Base-by-base conservation (phyloP, 1,140 invertebrate species). In the Penaeus japonicus region DNA sequence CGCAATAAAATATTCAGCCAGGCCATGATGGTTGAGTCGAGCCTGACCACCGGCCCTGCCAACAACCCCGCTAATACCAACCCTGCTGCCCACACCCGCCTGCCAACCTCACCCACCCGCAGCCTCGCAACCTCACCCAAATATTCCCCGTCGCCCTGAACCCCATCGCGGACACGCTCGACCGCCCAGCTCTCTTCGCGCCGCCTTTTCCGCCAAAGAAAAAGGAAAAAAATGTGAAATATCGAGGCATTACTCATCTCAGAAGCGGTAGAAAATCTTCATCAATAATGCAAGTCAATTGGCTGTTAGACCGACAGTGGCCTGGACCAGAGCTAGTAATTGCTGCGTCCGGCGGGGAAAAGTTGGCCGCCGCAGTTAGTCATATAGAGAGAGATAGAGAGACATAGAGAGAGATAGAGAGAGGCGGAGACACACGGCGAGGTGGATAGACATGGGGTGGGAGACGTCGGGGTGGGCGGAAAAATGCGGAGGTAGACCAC, bases 271-370 rank as follows among this genome's bases (percentile, higher is more conserved):
- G 80, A 82, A 82, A 82, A 82, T 55, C 80, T 82, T 82, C 80
- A 27, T 82, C 80, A 82, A 82, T 82, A 82, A 62, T 82, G 55
- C 35, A 82, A 22, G 54, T 55, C 80, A 82, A 82, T 82, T 82
- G 80, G 80, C 80, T 82, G 80, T 82, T 82, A 82, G 80, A 82
- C 55, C 80, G 80, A 82, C 80, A 62, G 80, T 82, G 55, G 55
- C 80, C 57, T 18, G n/a, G 79, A 81, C 30, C 59, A 32, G 20
- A 0, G 1, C 22, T 22, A 22, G 80, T 82, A 82, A 82, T 82
- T 82, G 80, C 22, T 18, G 22, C 47, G 55, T 82, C 55, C 80
- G 17, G 55, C 55, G 55, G n/a, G 80, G 57, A 35, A 7, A 7
- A 47, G 47, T 10, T 47, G 5, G 47, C 10, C 47, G 47, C 47